Evolutionary conservation across 2,888 invertebrate species (phyloP), one percentile per base, ranked within the genome.

Genomic region (Caenorhabditis parvicauda): DNA sequence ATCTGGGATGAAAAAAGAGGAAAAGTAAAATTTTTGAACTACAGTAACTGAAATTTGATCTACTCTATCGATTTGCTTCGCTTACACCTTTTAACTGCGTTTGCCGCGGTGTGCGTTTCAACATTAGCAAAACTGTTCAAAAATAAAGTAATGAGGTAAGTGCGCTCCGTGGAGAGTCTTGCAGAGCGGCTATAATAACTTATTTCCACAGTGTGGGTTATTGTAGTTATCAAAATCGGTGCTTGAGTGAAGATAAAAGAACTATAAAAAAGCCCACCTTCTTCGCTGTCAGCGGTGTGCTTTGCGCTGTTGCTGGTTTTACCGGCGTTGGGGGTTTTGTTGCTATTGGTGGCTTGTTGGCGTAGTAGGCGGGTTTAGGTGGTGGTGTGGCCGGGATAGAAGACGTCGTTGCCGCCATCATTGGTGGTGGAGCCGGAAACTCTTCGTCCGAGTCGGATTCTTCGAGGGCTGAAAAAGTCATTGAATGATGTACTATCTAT

Each of bases 361-460:
- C 37, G 53, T 48, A 24, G 54, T 24, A 53, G 25, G 38, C 49
- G 41, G 46, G 46, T 32, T 45, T 54, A 37, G 62, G 57, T 12
- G 53, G 52, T 21, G 58, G 35, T 5, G 44, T 42, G 47, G 46
- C 27, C n/a, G 17, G 44, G 9, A 24, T 46, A 12, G 44, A 28
- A 9, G 53, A 27, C 35, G 42, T 27, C 28, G 24, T 47, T 1
- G 42, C 42, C n/a, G 46, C 39, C 9, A 35, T 19, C 0, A 41
- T 24, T 3, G 67, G 64, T 5, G 80, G 77, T 14, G 76, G 74
- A 1, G 77, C 75, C 3, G 77, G 78, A 43, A 77, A 74, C 35
- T 80, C 80, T 52, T 80, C 80, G 58, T 80, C 80, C 21, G 74
- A 74, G 57, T 80, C 80, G 3, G 65, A 66, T 44, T 76, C 76